A percentile compares a stretch with the other conserved stretches of the same genome.
phyloP scores from a whole-genome alignment of 2,888 invertebrate genomes.

The Hipparchia sbordonii region DNA sequence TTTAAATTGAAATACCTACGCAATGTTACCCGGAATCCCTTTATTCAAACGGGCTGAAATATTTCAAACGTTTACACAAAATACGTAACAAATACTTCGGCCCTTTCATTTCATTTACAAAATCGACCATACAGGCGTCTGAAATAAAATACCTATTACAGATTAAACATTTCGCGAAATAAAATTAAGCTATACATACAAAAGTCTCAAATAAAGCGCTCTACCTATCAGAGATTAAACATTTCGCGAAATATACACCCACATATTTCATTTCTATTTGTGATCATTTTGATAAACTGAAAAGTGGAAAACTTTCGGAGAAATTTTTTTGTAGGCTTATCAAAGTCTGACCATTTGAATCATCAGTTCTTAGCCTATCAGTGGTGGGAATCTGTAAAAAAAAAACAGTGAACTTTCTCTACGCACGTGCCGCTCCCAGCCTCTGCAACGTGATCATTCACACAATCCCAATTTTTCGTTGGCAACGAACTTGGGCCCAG shows the following conservation, averaged over 20 bases:
- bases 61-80: slow-evolving; percentile 8
- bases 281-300: too few relatives aligned
- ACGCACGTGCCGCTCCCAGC: slow-evolving; percentile 46
- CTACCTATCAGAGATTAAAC: slow-evolving; percentile 15
- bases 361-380: neutral
- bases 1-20: neutral
- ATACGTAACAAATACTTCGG: neutral
- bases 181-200: too few relatives aligned
- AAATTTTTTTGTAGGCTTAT: too few relatives aligned
- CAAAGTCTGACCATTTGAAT: neutral
- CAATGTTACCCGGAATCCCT: neutral
- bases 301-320: neutral
- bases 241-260: too few relatives aligned
- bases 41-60: slow-evolving; percentile 1
- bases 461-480: slow-evolving; percentile 48
- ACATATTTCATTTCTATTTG: too few relatives aligned
- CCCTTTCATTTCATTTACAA: slow-evolving; percentile 1
- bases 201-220: neutral
- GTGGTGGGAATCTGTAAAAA: slow-evolving; percentile 31
- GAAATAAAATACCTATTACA: slow-evolving; percentile 11
- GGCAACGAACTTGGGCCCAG: slow-evolving; percentile 23
- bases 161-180: too few relatives aligned
- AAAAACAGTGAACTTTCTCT: slow-evolving; percentile 54
- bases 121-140: neutral
- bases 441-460: slow-evolving; percentile 47